Conservation (phyloP, 2,113 vertebrate genomes). For the Elachura formosa region DNA sequence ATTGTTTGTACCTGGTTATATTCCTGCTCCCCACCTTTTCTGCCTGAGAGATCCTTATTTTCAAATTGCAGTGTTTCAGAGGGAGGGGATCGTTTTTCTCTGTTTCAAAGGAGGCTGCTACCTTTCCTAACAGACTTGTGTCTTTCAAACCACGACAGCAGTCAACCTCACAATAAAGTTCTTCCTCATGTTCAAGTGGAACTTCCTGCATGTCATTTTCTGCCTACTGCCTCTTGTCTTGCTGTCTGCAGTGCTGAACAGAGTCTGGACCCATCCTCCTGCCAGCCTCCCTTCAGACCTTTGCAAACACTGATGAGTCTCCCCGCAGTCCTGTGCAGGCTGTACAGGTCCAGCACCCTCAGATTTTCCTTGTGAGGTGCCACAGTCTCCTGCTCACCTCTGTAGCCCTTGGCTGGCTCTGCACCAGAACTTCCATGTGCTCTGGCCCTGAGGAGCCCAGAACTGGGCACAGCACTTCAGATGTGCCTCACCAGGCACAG, state of each 20-base stretch:
- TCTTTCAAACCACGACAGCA: too few relatives aligned
- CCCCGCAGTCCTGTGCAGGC: background rate
- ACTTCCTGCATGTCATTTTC: background rate
- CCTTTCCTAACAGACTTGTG: too few relatives aligned
- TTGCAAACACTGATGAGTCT: accelerated
- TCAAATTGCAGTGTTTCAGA: too few relatives aligned
- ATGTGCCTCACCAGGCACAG: background rate
- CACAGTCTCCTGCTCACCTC: background rate
- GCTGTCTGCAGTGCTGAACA: background rate
- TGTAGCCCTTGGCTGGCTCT: background rate
- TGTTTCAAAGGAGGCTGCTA: too few relatives aligned
- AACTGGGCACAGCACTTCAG: background rate
- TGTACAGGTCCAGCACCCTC: background rate
- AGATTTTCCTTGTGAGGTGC: background rate
- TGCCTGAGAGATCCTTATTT: too few relatives aligned
- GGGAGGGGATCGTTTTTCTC: too few relatives aligned
- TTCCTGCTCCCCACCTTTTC: too few relatives aligned
- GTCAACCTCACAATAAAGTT: background rate
- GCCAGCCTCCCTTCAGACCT: background rate
- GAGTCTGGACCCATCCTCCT: background rate
- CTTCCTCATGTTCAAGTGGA: background rate
- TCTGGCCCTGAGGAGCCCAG: background rate
- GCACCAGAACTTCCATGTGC: background rate
- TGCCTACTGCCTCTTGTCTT: background rate
- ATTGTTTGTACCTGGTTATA: too few relatives aligned